Evolutionary conservation across 2,113 vertebrate species (phyloP).

Genomic region (Aegithalos caudatus): DNA sequence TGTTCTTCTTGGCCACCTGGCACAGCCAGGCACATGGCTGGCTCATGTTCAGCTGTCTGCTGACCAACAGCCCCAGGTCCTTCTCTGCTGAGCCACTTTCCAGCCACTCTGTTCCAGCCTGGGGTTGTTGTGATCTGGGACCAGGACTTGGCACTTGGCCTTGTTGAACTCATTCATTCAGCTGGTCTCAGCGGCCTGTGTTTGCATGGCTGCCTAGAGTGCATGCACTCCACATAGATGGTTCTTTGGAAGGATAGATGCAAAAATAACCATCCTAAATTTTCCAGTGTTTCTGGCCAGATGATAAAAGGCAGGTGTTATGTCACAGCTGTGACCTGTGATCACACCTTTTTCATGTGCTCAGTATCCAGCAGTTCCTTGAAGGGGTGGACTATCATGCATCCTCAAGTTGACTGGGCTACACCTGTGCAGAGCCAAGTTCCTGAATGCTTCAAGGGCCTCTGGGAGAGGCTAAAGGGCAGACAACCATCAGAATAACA

Average conservation of each 20-base stretch:
- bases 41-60: not conserved
- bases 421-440: not conserved
- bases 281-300: not conserved
- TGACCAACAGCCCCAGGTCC: not conserved
- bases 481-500: not conserved
- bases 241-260: not conserved
- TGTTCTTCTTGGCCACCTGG: not conserved
- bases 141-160: not conserved
- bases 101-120: not conserved
- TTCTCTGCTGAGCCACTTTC: not conserved
- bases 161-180: not conserved
- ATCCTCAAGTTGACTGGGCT: not conserved
- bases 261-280: not conserved
- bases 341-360: not conserved
- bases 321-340: not conserved
- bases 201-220: not conserved
- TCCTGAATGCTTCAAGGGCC: not conserved
- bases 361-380: not conserved
- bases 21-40: rapidly evolving
- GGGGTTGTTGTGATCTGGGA: not conserved
- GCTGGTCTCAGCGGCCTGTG: not conserved
- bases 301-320: not conserved
- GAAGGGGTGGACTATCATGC: not conserved
- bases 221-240: not conserved
- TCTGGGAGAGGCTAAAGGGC: not conserved